Base-by-base conservation (phyloP, 2,113 vertebrate genomes). In the Orthonyx spaldingii region DNA sequence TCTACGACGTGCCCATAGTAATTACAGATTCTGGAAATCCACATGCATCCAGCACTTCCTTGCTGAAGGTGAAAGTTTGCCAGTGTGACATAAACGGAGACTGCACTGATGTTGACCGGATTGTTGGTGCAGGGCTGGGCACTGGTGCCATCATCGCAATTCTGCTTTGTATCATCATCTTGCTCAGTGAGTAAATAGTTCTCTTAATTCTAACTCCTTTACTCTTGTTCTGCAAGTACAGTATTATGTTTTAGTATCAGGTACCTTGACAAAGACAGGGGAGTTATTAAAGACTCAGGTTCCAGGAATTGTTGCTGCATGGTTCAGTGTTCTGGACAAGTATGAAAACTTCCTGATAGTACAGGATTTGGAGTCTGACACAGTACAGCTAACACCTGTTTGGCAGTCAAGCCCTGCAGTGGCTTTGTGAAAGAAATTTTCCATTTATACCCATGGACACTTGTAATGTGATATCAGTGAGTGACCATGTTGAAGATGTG, bases 11-110 rank as follows among this genome's bases (percentile, higher is more conserved):
- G 78, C 99, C 99, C 59, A 98, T 99, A 97, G 98, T 98, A 66
- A 99, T 99, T 97, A 99, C 99, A 7, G 99, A 99, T 97, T 99
- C 99, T 7, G 99, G 99, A 83, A 99, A 99, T 97, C 98, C 99
- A 87, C 99, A 99, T 71, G 98, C 99, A 97, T 98, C 99, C 69
- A 99, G 99, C 96, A 99, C 98, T 49, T 99, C 99, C 5, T 97
- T 99, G 96, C 98, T 99, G 71, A 98, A 99, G 4, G 98, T 99
- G 93, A 99, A 99, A 93, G 99, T 99, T 91, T 99, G 99, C 94
- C 98, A 99, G 42, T 99, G 99, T 49, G 99, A 99, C 96, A 96
- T 98, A 84, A 99, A 99, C 0, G 99, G 99, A 16, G 99, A 99
- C 97, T 99, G 99, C 96, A 99, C 98, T 1, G 99, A 99, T 18